phyloP scores from a whole-genome alignment of 1,140 invertebrate species.

The Dufourea novaeangliae region DNA sequence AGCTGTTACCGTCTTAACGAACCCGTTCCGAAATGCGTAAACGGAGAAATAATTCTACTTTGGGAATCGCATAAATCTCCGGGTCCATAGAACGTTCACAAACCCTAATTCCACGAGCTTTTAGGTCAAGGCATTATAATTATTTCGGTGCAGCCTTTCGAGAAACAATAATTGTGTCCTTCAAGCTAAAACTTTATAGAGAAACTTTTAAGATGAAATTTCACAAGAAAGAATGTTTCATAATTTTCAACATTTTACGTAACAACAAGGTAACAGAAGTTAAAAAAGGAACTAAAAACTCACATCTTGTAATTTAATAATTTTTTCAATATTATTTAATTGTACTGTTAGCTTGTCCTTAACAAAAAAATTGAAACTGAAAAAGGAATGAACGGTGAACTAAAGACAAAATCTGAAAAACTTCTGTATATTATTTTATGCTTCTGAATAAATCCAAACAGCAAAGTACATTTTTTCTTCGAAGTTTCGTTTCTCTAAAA shows the following conservation, averaged over 20 bases:
- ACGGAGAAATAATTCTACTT: neutral
- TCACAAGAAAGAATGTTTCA: neutral
- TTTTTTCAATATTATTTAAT: too few relatives aligned
- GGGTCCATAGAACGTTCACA: neutral
- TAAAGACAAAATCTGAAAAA: too few relatives aligned
- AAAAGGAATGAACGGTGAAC: too few relatives aligned
- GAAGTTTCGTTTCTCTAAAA: too few relatives aligned
- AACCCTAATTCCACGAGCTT: neutral
- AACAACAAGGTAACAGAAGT: too few relatives aligned
- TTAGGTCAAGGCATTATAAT: neutral
- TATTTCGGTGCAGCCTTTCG: slow-evolving; percentile 2
- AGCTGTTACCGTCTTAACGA: neutral
- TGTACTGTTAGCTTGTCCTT: too few relatives aligned
- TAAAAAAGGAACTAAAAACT: too few relatives aligned
- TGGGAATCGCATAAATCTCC: neutral
- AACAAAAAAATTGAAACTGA: too few relatives aligned
- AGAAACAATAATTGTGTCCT: neutral
- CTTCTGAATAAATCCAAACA: too few relatives aligned
- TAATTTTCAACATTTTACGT: neutral
- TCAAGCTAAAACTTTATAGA: neutral
- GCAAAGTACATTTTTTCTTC: too few relatives aligned
- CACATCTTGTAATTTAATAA: too few relatives aligned
- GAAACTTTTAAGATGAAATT: neutral
- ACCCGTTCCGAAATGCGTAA: neutral
- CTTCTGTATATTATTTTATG: too few relatives aligned